A percentile compares a stretch with the other conserved stretches of the same genome.
Conservation (phyloP, 2,888 invertebrate genomes). For the Laothoe populi region DNA sequence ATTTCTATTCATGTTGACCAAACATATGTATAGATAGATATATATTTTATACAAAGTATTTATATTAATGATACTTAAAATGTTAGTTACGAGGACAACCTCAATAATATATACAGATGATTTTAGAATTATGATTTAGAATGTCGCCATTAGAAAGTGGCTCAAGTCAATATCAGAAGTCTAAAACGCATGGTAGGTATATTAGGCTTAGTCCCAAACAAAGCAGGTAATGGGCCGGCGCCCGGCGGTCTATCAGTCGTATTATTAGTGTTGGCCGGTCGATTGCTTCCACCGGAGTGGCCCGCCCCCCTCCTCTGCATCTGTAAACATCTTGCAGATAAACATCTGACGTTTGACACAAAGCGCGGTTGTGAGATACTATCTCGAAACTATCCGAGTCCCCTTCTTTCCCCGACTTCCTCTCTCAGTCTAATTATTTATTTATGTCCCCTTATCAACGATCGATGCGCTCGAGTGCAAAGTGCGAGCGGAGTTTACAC, state of each 20-base stretch:
- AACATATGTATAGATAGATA: no score
- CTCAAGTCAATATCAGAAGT: not conserved
- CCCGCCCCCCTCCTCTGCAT: slow-evolving; percentile 80
- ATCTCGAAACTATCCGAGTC: slow-evolving; percentile 78
- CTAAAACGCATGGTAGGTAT: not conserved
- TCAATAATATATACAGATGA: not conserved
- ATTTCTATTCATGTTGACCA: no score
- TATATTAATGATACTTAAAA: not conserved
- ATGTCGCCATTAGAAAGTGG: not conserved
- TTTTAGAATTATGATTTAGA: not conserved
- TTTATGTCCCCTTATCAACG: slow-evolving; percentile 79
- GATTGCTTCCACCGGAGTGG: slow-evolving; percentile 72
- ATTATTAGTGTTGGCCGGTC: slow-evolving; percentile 66
- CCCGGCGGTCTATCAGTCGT: slow-evolving; percentile 67
- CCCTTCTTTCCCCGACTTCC: slow-evolving; percentile 62
- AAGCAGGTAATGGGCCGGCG: slow-evolving; percentile 73
- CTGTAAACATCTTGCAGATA: slow-evolving; percentile 83
- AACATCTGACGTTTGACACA: slow-evolving; percentile 84
- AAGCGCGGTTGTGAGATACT: slow-evolving; percentile 81
- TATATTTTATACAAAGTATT: no score
- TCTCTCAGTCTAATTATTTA: slow-evolving; percentile 82
- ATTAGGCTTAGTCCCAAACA: slow-evolving; percentile 42
- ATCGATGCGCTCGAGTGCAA: slow-evolving; percentile 81
- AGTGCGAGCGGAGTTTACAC: slow-evolving; percentile 68
- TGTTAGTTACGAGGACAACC: not conserved